Evolutionary conservation across 2,888 invertebrate species (phyloP), one percentile per base, ranked within the genome.

Genomic region (Drosophila trichaetosa): DNA sequence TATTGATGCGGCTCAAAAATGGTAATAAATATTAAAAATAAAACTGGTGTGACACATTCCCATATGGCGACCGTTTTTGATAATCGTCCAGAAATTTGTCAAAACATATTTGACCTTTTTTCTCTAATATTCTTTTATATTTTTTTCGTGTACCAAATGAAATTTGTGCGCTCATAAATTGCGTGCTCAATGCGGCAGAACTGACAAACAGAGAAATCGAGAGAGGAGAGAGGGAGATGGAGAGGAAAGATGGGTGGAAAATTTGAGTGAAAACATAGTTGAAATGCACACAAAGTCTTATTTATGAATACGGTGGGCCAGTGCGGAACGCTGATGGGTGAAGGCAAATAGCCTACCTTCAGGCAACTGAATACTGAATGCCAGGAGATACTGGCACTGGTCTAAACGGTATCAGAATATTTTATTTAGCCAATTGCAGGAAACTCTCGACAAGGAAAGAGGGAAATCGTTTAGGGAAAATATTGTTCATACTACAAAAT

Each of bases 111-210:
- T 77, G 70, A 70, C 24, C 66, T 65, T 69, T 76, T 73, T 59
- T 65, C 46, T 52, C 33, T 69, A 49, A 76, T 69, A 34, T 51
- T 46, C 27, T 49, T 38, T 57, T 46, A n/a, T 42, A 33, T 40
- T 40, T 61, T 61, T 48, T 66, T 53, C 33, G 49, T 63, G 62
- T 67, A 71, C 75, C 68, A 83, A 69, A 76, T 72, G 66, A 83
- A 81, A 72, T 87, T 85, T 82, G 56, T 65, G 48, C 56, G 52
- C 66, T 53, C 88, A 77, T 84, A 84, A 84, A 84, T 84, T 87
- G 80, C 65, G 76, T 82, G 83, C 85, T 80, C 88, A 85, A 87
- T 85, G 89, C 84, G 86, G 90, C 90, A 73, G 70, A 87, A 89
- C 74, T 64, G 67, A 66, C 70, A 73, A 34, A 34, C 34, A 31